phyloP scores from a whole-genome alignment of 2,888 invertebrate genomes.

The Agrochola circellaris region DNA sequence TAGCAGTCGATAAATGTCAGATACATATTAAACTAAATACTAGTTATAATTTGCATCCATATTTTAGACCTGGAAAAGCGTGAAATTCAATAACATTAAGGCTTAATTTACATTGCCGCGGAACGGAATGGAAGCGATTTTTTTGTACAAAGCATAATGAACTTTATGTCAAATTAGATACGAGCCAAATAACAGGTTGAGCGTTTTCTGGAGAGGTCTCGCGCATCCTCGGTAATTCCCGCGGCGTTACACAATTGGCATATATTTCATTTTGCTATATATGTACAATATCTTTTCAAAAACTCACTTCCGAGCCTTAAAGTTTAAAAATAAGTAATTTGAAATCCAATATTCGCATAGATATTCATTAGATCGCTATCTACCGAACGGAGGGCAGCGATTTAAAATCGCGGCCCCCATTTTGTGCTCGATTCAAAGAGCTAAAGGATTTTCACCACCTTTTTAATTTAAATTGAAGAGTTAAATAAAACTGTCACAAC shows the following conservation, averaged over 20 bases:
- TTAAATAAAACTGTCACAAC: constrained; percentile 7
- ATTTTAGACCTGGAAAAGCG: background rate
- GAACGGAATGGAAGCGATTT: too few species aligned
- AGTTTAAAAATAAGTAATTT: background rate
- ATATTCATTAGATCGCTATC: background rate
- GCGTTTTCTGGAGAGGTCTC: too few species aligned
- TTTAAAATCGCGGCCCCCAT: constrained; percentile 3
- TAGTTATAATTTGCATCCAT: background rate
- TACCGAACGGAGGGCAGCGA: background rate
- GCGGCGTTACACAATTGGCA: too few species aligned
- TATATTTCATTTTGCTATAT: too few species aligned
- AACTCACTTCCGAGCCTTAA: too few species aligned
- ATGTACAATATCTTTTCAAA: too few species aligned
- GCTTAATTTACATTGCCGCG: too few species aligned
- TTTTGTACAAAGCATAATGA: too few species aligned
- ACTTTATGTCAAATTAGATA: too few species aligned
- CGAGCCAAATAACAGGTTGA: too few species aligned
- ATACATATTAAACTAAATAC: background rate
- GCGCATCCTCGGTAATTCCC: too few species aligned
- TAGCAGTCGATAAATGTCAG: background rate
- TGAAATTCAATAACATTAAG: background rate
- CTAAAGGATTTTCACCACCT: background rate
- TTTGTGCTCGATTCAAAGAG: constrained; percentile 14
- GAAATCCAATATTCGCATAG: background rate
- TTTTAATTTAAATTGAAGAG: constrained; percentile 9